Evolutionary conservation across 1,140 invertebrate genomes (phyloP), one percentile per base, ranked within the genome.

Genomic region (Polypedilum vanderplanki): DNA sequence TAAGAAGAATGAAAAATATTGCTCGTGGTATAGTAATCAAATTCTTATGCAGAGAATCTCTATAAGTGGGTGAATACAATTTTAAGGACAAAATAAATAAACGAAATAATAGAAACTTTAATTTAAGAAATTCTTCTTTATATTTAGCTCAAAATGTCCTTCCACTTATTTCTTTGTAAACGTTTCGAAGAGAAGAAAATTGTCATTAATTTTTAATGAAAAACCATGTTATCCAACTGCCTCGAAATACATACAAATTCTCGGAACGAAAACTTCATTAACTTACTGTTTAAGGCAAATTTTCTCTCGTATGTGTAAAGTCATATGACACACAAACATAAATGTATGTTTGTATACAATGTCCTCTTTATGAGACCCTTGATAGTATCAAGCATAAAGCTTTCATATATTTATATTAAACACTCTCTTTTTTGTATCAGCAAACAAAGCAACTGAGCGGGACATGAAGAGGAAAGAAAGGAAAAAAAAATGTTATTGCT

Each of bases 201-300:
- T 17, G 5, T 20, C 65, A 70, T 70, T 70, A 5, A 70, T 70
- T 70, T 70, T 70, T 70, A 70, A 70, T 70, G 65, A 70, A 70
- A 70, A 70, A n/a, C n/a, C 46, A 57, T 57, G 12, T 57, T 57
- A 70, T 70, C n/a, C n/a, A 20, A 20, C 24, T 33, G 24, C 24
- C 24, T 33, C 1, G 2, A 46, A 46, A 46, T 8, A 15, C 3
- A 46, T 3, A 46, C 41, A 15, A 3, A 46, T 15, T 46, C 8
- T n/a, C 1, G 2, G 18, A 18, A 67, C 3, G 64, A 18, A 22
- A 70, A 70, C 65, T 70, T 70, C 65, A 70, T 70, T 70, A 70
- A 70, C 65, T 70, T 70, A 20, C 15, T 20, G 65, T 18, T 20
- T 70, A 3, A 7, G 20, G 65, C 65, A 70, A 12, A 57, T 57